These are phyloP conservation scores for Heliocidaris erythrogramma DNA, from an alignment of 35 echinoderm and acorn worm species.

Conservation along the genomic window DNA sequence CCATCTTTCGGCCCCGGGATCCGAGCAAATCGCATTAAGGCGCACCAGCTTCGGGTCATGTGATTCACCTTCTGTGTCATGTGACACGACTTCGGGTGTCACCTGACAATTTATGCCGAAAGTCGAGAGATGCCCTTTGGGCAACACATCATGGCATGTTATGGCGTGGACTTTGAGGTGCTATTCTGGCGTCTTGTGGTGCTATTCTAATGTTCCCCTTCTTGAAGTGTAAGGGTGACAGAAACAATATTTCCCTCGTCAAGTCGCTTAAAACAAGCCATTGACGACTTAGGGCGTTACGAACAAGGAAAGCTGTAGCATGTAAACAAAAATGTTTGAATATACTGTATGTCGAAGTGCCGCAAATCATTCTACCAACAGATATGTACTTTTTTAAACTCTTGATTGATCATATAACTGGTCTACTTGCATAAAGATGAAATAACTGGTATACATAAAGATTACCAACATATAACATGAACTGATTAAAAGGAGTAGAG, in stretches of 20 bases:
- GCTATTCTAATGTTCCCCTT: no score
- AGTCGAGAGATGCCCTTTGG: background rate
- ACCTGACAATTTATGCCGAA: conserved; percentile 30
- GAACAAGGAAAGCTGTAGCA: no score
- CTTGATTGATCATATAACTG: no score
- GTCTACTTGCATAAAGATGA: no score
- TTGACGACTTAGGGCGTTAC: background rate
- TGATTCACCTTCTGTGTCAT: conserved; percentile 20
- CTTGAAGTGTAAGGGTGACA: background rate
- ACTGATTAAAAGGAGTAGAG: no score
- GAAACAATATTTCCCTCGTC: background rate
- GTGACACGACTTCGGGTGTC: conserved; percentile 21
- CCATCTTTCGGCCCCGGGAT: background rate
- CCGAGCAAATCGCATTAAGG: conserved; percentile 11
- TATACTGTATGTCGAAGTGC: no score
- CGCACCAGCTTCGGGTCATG: background rate
- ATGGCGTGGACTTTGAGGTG: background rate
- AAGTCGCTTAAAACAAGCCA: background rate
- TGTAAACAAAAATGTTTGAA: no score
- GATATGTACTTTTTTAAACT: no score
- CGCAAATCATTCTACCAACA: no score
- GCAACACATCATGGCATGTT: background rate
- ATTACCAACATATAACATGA: no score
- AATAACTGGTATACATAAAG: no score
- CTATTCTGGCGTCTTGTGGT: background rate